Evolutionary conservation across 2,888 invertebrate species (phyloP).

Genomic region (Melanchra persicariae): DNA sequence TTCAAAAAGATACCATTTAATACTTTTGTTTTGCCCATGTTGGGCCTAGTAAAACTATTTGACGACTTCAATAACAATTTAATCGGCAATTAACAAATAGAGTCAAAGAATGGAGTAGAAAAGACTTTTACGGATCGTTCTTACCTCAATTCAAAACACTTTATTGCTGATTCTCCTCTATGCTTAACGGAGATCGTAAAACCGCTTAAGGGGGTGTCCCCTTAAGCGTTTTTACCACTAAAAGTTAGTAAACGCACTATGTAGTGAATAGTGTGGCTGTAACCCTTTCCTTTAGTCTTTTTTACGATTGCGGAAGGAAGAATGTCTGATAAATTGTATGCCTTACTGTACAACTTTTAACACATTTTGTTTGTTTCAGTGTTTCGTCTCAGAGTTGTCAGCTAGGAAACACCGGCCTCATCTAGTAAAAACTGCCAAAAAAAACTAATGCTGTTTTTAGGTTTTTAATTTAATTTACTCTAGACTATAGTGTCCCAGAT

Average conservation of each 20-base stretch:
- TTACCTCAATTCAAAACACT: neutral
- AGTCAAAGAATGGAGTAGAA: neutral
- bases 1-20: neutral
- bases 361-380: neutral
- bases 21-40: neutral
- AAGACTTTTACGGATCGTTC: neutral
- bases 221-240: neutral
- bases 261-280: constrained; percentile 27
- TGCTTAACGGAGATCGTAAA: constrained; percentile 6
- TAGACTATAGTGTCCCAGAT: no score
- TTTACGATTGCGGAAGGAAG: constrained; percentile 29
- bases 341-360: constrained; percentile 16
- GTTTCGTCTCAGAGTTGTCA: neutral
- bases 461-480: neutral
- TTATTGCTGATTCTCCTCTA: constrained; percentile 3
- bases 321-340: constrained; percentile 7
- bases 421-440: neutral
- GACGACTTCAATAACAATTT: neutral
- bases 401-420: neutral
- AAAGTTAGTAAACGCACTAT: constrained; percentile 25
- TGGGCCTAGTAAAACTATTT: neutral
- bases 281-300: constrained; percentile 35
- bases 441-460: no score
- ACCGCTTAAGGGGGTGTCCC: constrained; percentile 5
- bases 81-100: neutral